Conservation (phyloP, 2,888 invertebrate species). For the Macaria notata region DNA sequence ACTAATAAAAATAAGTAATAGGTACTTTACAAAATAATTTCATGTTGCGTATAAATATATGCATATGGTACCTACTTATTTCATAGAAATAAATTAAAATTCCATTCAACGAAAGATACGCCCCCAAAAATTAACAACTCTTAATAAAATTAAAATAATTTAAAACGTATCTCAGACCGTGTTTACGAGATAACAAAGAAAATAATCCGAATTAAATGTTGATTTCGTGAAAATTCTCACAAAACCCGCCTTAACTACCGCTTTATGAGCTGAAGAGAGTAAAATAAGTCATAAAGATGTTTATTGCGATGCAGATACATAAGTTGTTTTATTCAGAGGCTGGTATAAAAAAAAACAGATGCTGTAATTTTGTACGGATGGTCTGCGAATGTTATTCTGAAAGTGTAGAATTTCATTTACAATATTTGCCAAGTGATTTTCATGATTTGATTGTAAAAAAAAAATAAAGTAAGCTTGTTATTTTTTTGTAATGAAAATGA, state of each 20-base stretch:
- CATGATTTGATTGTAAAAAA: no score
- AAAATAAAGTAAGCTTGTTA: no score
- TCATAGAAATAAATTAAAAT: no score
- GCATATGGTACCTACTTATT: no score
- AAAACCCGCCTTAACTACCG: slow-evolving; percentile 25
- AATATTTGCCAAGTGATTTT: no score
- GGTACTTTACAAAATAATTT: no score
- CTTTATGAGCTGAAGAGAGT: slow-evolving; percentile 45
- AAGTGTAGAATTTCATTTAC: no score
- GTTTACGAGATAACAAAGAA: slow-evolving; percentile 24
- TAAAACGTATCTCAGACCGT: slow-evolving; percentile 5
- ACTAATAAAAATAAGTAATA: no score
- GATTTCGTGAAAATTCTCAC: slow-evolving; percentile 36
- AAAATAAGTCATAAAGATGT: slow-evolving; percentile 39
- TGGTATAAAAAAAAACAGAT: slow-evolving; percentile 3
- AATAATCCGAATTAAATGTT: slow-evolving; percentile 26
- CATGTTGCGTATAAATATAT: no score
- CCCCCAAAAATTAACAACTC: background rate
- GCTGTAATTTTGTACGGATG: background rate
- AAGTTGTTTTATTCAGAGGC: slow-evolving; percentile 2
- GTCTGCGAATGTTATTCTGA: background rate
- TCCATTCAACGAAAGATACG: no score
- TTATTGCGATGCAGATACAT: slow-evolving; percentile 25
- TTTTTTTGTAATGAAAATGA: no score
- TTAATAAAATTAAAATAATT: no score